phyloP scores from a whole-genome alignment of 2,797 vertebrate species.

The Odontamblyopus lacepedii region DNA sequence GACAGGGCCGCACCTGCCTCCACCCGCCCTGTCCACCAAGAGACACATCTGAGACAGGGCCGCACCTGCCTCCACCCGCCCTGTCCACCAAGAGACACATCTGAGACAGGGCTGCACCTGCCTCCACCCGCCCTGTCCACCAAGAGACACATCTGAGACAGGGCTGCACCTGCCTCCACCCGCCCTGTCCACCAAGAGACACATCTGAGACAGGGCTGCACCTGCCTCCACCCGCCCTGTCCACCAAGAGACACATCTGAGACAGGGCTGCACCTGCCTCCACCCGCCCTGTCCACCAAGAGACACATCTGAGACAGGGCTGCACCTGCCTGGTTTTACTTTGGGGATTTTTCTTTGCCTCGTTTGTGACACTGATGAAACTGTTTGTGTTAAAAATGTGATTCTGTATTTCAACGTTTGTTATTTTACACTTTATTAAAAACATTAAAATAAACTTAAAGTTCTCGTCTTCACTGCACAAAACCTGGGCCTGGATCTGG shows the following conservation, averaged over 20 bases:
- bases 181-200: slow-evolving; percentile 1
- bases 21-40: no score
- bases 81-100: slow-evolving; percentile 2
- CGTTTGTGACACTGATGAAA: background rate
- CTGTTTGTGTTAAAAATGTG: background rate
- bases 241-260: background rate
- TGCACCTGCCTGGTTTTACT: background rate
- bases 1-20: no score
- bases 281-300: no score
- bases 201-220: no score
- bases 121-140: slow-evolving; percentile 22
- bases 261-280: no score
- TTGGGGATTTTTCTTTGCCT: background rate
- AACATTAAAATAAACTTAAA: background rate
- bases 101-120: background rate
- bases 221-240: slow-evolving; percentile 2
- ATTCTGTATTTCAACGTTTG: background rate
- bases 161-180: background rate
- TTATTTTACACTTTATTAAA: background rate
- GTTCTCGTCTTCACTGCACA: background rate
- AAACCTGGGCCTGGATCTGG: background rate
- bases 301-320: background rate
- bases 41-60: no score
- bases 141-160: slow-evolving; percentile 51
- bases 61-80: background rate